These are phyloP conservation scores for Zophobas morio DNA, from an alignment of 1,140 invertebrate genomes.

Conservation along the genomic window DNA sequence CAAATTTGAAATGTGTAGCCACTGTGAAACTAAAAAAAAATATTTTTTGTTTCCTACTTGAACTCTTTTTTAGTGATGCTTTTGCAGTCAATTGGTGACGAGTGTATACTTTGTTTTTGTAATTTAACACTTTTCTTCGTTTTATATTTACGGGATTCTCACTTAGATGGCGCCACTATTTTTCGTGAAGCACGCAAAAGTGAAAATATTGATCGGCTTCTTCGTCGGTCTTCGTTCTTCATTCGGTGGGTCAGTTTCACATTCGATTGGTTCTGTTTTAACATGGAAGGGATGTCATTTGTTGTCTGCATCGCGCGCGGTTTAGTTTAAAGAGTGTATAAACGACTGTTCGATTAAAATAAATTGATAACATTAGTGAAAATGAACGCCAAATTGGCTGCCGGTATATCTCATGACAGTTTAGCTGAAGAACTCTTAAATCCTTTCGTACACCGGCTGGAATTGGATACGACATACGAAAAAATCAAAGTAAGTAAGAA, in stretches of 20 bases:
- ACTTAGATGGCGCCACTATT: neutral
- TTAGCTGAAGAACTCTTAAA: constrained; percentile 76
- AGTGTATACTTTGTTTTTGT: too few species aligned
- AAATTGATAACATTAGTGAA: constrained; percentile 39
- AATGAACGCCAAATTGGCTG: constrained; percentile 61
- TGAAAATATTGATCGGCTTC: constrained; percentile 52
- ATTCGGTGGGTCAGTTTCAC: constrained; percentile 32
- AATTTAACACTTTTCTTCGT: neutral
- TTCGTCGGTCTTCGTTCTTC: constrained; percentile 24
- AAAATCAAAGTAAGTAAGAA: constrained; percentile 83
- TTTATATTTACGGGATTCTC: neutral
- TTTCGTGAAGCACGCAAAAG: constrained; percentile 50
- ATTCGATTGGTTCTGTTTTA: constrained; percentile 51
- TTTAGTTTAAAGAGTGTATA: constrained; percentile 45
- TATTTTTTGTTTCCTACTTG: too few species aligned
- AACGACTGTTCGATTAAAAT: neutral
- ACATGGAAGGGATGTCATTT: constrained; percentile 53
- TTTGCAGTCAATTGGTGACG: too few species aligned
- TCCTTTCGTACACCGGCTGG: constrained; percentile 88
- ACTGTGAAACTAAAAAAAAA: too few species aligned
- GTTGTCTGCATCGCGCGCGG: constrained; percentile 51
- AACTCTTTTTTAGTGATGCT: too few species aligned
- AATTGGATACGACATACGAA: constrained; percentile 86
- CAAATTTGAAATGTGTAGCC: neutral
- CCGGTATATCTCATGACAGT: constrained; percentile 60